Evolutionary conservation across 2,113 vertebrate genomes (phyloP).

Genomic region (Tetrax tetrax): DNA sequence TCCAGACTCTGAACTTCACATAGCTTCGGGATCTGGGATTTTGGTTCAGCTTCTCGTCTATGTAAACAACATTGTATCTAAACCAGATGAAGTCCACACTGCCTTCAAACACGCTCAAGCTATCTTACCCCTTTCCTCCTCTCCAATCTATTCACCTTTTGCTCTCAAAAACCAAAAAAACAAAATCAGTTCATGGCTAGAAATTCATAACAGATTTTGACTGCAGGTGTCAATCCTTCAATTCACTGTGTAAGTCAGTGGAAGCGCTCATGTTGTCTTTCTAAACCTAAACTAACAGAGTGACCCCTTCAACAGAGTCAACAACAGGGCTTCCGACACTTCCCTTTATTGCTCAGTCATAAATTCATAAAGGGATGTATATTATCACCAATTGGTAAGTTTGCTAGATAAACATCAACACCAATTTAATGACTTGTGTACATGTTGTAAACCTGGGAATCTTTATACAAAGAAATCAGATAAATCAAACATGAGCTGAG

Average conservation of each 20-base stretch:
- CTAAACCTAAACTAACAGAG: constrained; percentile 57
- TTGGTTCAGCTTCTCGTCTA: constrained; percentile 44
- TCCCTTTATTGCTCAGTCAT: constrained; percentile 82
- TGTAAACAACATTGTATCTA: constrained; percentile 43
- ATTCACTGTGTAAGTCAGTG: constrained; percentile 5
- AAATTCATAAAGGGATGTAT: constrained; percentile 82
- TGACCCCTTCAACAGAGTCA: constrained; percentile 57
- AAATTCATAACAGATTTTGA: constrained; percentile 43
- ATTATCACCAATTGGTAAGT: constrained; percentile 75
- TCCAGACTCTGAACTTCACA: constrained; percentile 65
- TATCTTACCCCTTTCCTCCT: not conserved
- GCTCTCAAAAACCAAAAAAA: not conserved
- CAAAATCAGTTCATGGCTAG: not conserved
- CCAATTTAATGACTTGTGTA: constrained; percentile 82
- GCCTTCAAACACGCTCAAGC: constrained; percentile 28
- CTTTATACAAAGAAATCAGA: constrained; percentile 81
- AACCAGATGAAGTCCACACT: constrained; percentile 45
- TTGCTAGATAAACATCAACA: constrained; percentile 86
- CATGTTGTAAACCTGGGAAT: constrained; percentile 82
- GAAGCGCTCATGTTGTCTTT: constrained; percentile 13
- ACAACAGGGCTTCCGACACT: constrained; percentile 70
- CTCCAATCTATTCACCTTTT: constrained; percentile 24
- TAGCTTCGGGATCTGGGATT: constrained; percentile 59
- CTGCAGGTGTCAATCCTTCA: not conserved
- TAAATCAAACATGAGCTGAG: constrained; percentile 77